Conservation (phyloP, 2,797 vertebrate species). For the Fistularia tabacaria region DNA sequence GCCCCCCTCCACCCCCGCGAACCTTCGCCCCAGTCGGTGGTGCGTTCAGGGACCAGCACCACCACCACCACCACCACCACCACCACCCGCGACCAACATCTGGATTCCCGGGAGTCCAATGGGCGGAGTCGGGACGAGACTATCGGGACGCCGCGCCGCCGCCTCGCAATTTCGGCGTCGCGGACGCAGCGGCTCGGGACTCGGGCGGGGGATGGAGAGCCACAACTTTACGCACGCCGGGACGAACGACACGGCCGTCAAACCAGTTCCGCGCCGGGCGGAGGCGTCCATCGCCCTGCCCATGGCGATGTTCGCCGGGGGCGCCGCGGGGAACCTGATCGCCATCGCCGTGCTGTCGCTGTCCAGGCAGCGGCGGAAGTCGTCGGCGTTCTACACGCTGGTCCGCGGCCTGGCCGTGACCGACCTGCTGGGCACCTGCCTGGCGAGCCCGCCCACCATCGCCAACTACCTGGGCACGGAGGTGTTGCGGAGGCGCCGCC, state of each 20-base stretch:
- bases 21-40: no score
- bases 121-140: no score
- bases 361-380: constrained; percentile 86
- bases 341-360: constrained; percentile 91
- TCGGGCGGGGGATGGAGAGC: no score
- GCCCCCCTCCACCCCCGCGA: no score
- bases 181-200: no score
- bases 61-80: no score
- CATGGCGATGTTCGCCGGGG: constrained; percentile 88
- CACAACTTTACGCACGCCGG: constrained; percentile 48
- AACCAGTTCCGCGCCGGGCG: no score
- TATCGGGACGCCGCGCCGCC: no score
- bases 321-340: constrained; percentile 89
- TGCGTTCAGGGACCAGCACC: no score
- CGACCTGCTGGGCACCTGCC: constrained; percentile 90
- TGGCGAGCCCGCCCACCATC: constrained; percentile 92
- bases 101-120: no score
- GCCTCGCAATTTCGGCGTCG: no score
- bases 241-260: constrained; percentile 10
- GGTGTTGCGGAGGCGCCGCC: constrained; percentile 71
- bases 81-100: no score
- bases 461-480: constrained; percentile 81
- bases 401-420: constrained; percentile 92
- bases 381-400: constrained; percentile 91
- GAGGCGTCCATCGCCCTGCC: constrained; percentile 47